Evolutionary conservation across 2,888 invertebrate species (phyloP), one percentile per base, ranked within the genome.

Genomic region (Stenotaenia linearis): DNA sequence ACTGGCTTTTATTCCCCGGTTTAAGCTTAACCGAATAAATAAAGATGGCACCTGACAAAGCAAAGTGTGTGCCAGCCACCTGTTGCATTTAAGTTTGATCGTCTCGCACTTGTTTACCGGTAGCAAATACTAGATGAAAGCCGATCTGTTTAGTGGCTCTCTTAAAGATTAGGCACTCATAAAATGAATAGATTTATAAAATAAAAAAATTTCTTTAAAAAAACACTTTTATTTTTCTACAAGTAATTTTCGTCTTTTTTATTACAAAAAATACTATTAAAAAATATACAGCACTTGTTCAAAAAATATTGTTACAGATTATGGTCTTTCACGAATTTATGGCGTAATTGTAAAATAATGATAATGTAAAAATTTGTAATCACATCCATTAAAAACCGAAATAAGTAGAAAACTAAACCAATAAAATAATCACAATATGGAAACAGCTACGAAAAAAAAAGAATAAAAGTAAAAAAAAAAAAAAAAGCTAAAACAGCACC

Each of bases 351-450:
- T 23, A 23, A 69, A n/a, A 23, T 15, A 18, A 23, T 18, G 15
- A 12, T 25, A 74, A 25, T 23, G 28, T 32, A 74, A 28, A 32
- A 23, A 74, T 30, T 74, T 30, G 75, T 74, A 18, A 74, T 74
- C n/a, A 28, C 2, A 74, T 25, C 32, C 32, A 25, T 0, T n/a
- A 74, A 2, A 25, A 25, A 25, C 23, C 28, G 9, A 23, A 23
- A 74, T 74, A 30, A 74, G 75, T 32, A 74, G 32, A 30, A 30
- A 74, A 74, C 28, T 74, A 74, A n/a, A 74, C 15, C 75, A 74
- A 74, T 25, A 28, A 25, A 74, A 74, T 15, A 74, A 1, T 4
- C 7, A 74, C n/a, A 21, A 74, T 15, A 15, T 21, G 21, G 50
- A 50, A 50, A 18, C 50, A 50, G 50, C 50, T 56, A 56, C 5